Evolutionary conservation across 2,888 invertebrate species (phyloP).

Genomic region (Rhingia campestris): DNA sequence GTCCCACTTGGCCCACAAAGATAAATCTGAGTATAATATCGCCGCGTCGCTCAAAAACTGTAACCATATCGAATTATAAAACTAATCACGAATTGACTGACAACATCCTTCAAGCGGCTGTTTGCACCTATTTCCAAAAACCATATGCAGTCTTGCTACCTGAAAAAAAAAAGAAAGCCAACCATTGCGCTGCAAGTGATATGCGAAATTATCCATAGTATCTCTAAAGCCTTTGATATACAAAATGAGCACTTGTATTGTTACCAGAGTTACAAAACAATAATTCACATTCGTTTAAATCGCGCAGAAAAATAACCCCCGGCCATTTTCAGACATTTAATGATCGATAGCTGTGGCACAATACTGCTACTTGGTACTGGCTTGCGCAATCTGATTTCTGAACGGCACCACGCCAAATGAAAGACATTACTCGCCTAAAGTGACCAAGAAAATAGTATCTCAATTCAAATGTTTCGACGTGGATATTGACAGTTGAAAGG

Average conservation of each 20-base stretch:
- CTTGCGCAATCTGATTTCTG: constrained; percentile 28
- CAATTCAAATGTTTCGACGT: constrained; percentile 1
- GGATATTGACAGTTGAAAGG: constrained; percentile 4
- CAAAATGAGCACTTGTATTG: constrained; percentile 33
- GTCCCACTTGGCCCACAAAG: too few relatives aligned
- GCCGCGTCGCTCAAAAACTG: too few relatives aligned
- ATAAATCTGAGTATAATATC: too few relatives aligned
- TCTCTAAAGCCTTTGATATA: constrained; percentile 6
- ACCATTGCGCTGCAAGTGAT: constrained; percentile 7
- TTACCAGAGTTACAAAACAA: constrained; percentile 34
- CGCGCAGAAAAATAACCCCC: constrained; percentile 37
- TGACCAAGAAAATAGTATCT: not conserved
- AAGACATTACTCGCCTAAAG: constrained; percentile 2
- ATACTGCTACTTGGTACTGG: constrained; percentile 2
- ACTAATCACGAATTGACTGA: not conserved
- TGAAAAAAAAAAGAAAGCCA: constrained; percentile 24
- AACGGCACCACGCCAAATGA: not conserved
- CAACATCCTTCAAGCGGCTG: constrained; percentile 10
- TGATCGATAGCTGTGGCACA: constrained; percentile 39
- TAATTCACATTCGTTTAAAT: constrained; percentile 39
- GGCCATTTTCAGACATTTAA: constrained; percentile 31
- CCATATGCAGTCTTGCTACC: constrained; percentile 22
- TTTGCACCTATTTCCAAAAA: constrained; percentile 15
- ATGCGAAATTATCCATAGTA: constrained; percentile 26
- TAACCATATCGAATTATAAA: not conserved